Percentiles rank a stretch among this genome's conserved stretches.
Conservation (phyloP, 2,113 vertebrate genomes). For the Hirundichthys speculiger region DNA sequence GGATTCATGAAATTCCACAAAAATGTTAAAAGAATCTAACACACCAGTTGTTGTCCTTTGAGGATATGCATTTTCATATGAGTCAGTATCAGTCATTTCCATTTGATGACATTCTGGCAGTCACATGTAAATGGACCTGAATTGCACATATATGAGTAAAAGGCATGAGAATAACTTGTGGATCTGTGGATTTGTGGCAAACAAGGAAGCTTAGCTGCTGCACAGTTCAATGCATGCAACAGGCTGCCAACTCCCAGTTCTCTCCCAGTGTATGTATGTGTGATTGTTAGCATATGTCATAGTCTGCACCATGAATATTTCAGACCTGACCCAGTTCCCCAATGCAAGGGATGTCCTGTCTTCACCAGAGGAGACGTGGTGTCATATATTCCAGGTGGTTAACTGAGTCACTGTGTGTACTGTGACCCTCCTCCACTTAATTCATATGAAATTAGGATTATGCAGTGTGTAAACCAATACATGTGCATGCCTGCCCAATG, state of each 20-base stretch:
- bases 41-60: too few species aligned
- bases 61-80: too few species aligned
- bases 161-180: too few species aligned
- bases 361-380: slow-evolving; percentile 66
- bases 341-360: slow-evolving; percentile 68
- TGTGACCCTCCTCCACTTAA: slow-evolving; percentile 64
- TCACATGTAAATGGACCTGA: too few species aligned
- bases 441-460: slow-evolving; percentile 61
- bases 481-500: slow-evolving; percentile 27
- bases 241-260: slow-evolving; percentile 46
- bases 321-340: slow-evolving; percentile 75
- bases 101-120: too few species aligned
- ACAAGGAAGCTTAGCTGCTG: slow-evolving; percentile 24
- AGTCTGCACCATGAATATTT: slow-evolving; percentile 73
- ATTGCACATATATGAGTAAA: too few species aligned
- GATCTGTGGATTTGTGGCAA: too few species aligned
- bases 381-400: slow-evolving; percentile 73
- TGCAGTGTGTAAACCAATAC: slow-evolving; percentile 33
- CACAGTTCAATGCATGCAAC: slow-evolving; percentile 42
- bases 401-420: slow-evolving; percentile 69
- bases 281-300: slow-evolving; percentile 20
- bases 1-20: too few species aligned
- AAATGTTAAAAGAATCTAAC: too few species aligned
- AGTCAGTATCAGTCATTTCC: too few species aligned
- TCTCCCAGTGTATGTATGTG: slow-evolving; percentile 30